Conservation (phyloP, 1,140 invertebrate species). For the Carposina sasakii region DNA sequence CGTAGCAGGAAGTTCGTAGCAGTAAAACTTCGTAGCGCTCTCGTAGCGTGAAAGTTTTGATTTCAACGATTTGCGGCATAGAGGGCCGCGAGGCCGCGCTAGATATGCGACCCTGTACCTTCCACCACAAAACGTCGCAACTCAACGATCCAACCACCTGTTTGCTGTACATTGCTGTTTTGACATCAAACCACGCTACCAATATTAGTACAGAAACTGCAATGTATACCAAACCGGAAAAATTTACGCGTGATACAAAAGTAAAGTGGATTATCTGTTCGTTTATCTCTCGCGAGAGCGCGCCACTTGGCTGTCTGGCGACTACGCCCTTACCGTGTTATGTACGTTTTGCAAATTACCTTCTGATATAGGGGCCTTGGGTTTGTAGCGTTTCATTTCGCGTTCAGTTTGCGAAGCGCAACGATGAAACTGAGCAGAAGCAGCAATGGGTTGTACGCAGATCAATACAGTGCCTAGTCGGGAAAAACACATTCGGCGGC, state of each 20-base stretch:
- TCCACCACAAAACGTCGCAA: constrained; percentile 17
- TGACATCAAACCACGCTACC: background rate
- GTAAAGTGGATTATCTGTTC: constrained; percentile 55
- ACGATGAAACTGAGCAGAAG: constrained; percentile 17
- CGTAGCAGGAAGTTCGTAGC: constrained; percentile 72
- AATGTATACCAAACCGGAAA: constrained; percentile 23
- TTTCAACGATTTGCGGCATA: constrained; percentile 69
- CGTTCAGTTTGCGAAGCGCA: constrained; percentile 25
- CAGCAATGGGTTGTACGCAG: constrained; percentile 52
- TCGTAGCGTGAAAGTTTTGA: constrained; percentile 72
- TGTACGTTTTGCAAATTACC: constrained; percentile 45
- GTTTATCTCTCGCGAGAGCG: constrained; percentile 65
- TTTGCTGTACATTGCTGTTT: constrained; percentile 21
- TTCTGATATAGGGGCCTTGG: constrained; percentile 32
- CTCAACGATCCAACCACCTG: background rate
- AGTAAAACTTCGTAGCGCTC: constrained; percentile 70
- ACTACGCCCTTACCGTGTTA: constrained; percentile 55
- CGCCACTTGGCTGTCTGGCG: constrained; percentile 56
- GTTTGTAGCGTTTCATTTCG: constrained; percentile 41
- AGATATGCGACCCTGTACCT: constrained; percentile 51
- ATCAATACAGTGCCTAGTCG: constrained; percentile 45
- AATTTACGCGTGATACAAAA: constrained; percentile 9
- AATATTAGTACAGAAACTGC: constrained; percentile 3
- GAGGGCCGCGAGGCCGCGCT: constrained; percentile 62
- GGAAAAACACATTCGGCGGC: constrained; percentile 48